Evolutionary conservation across 2,888 invertebrate genomes (phyloP), one percentile per base, ranked within the genome.

Genomic region (Scrobipalpa atriplicella): DNA sequence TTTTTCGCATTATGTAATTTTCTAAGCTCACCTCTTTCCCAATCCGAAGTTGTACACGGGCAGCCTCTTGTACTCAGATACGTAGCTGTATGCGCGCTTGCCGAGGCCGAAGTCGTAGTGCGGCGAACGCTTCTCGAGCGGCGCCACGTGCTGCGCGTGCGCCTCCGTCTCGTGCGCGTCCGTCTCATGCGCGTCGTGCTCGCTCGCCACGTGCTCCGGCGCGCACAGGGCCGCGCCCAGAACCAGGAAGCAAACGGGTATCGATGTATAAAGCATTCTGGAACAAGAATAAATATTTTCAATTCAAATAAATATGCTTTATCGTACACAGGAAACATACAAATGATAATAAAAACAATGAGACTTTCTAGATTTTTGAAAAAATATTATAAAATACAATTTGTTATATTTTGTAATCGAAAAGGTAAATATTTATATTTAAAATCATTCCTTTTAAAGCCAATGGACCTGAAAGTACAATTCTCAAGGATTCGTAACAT

Each of bases 61-160:
- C 7, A 95, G 86, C 70, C 95, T 85, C 72, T 95, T 95, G 73
- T 94, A 95, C 71, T 95, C 94, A 0, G 95, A 94, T 0, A 94
- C 94, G 76, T 95, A 95, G 76, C 94, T 94, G 77, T 95, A 95
- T 0, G 92, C 93, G 2, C 93, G 76, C 73, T 94, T 94, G 60
- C 93, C 94, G 0, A 94, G 78, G 0, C 93, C 94, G 70, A 93
- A 94, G 80, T 93, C 87, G 73, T 93, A 94, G 58, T 94, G 93
- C 0, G 94, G 91, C 0, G 93, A 91, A 39, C 93, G 78, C 72
- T 92, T 93, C 72, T 83, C 90, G 54, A 92, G 70, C 1, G 82
- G 77, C 0, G 78, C 73, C 5, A 70, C 68, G 36, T 77, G 78
- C 2, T 66, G 67, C n/a, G 43, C 56, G 19, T 41, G 21, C 18